Base-by-base conservation (phyloP, 2,113 vertebrate genomes). In the Phycodurus eques region DNA sequence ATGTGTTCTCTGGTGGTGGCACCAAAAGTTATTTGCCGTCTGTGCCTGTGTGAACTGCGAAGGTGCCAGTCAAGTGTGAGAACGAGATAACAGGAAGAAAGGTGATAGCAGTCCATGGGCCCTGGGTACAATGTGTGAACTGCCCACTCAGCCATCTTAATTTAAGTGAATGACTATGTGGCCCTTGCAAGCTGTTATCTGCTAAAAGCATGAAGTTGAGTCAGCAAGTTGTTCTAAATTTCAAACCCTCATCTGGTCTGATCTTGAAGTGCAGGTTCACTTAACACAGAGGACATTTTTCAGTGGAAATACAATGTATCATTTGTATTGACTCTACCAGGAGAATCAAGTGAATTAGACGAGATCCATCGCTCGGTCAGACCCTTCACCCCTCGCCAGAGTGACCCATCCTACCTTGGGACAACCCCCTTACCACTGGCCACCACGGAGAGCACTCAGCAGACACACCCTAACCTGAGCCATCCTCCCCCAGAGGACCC, bases 391-490 rank as follows among this genome's bases (percentile, higher is more conserved):
- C 31, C 87, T 74, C 93, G 88, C 85, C 93, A 94, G 81, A 87
- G 92, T 83, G 80, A 92, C 71, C 90, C 51, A 84, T 92, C 79
- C 66, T 84, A 83, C 88, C 62, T 72, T 89, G 90, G 90, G 87
- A 93, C 89, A 84, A 89, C 89, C 93, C 86, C 91, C 77, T 92
- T 92, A 80, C 83, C 92, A 92, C 71, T 92, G 92, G 94, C 94
- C 95, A 96, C 92, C 96, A 97, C 98, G 96, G 98, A 98, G 92
- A 93, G 95, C 90, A 95, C 96, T 92, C 95, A 96, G 96, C 97
- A 92, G 92, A 92, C 95, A 91, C 94, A 94, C 92, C 91, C 95
- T 87, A 94, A 96, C 93, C 95, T 96, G 93, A 91, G 88, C 90
- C 95, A 95, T 93, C 96, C 96, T 94, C 92, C 94, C 89, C 91